phyloP scores from a whole-genome alignment of 2,113 vertebrate species.

The Campylorhamphus procurvoides region DNA sequence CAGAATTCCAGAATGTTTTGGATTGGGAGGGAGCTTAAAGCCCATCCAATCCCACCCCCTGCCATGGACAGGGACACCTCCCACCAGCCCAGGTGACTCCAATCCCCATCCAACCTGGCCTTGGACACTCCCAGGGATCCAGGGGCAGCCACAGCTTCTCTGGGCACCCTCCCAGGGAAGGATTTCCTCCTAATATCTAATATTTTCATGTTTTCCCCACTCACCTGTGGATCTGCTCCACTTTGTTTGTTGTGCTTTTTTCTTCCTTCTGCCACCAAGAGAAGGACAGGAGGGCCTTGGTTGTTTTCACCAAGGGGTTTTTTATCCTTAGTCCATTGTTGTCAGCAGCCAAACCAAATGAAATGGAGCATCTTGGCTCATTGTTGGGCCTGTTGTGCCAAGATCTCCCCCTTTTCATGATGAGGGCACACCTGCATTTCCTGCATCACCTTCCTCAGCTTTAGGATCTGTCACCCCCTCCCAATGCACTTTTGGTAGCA shows the following conservation, averaged over 20 bases:
- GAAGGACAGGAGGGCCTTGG: background rate
- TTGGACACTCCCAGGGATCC: background rate
- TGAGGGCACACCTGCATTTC: background rate
- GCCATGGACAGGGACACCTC: background rate
- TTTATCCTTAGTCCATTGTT: background rate
- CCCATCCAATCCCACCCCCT: rapidly evolving
- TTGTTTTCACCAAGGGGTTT: background rate
- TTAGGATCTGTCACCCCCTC: background rate
- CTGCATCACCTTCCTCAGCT: rapidly evolving
- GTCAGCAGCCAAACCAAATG: background rate
- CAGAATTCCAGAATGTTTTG: background rate
- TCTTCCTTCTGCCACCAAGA: background rate
- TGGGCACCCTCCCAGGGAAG: background rate
- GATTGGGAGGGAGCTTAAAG: background rate
- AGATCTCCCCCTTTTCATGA: background rate
- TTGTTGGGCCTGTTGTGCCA: background rate
- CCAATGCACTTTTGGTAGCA: background rate
- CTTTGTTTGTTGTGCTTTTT: background rate
- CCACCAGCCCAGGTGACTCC: rapidly evolving
- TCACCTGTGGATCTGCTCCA: background rate
- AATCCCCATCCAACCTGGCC: rapidly evolving
- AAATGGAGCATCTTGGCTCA: background rate
- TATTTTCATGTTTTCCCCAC: background rate
- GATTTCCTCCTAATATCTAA: background rate
- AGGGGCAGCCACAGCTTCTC: background rate